A percentile compares a stretch with the other conserved stretches of the same genome.
Evolutionary conservation across 2,888 invertebrate genomes (phyloP).

Genomic region (Pristionchus arcanus): DNA sequence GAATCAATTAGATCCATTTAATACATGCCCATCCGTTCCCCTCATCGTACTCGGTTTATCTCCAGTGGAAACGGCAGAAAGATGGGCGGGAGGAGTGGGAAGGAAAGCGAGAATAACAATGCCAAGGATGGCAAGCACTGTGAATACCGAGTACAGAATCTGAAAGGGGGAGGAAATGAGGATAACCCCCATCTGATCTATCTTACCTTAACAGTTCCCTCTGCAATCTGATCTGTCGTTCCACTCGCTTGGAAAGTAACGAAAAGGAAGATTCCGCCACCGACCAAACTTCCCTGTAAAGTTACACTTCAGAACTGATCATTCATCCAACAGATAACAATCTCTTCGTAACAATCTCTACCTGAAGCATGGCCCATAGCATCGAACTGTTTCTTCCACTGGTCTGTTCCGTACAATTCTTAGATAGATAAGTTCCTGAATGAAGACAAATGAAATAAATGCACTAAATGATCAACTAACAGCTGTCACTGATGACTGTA

Average conservation of each 20-base stretch:
- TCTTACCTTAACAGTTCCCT: conserved; percentile 61
- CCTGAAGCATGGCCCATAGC: conserved; percentile 54
- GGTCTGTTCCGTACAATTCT: conserved; percentile 52
- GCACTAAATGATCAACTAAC: not conserved
- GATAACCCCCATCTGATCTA: not conserved
- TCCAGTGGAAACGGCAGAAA: not conserved
- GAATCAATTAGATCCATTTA: not conserved
- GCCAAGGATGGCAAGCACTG: conserved; percentile 85
- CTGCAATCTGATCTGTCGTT: conserved; percentile 66
- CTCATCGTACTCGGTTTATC: conserved; percentile 46
- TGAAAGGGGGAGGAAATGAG: conserved; percentile 80
- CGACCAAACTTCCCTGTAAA: conserved; percentile 87
- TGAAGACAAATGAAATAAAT: not conserved
- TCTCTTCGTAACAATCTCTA: not conserved
- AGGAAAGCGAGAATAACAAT: conserved; percentile 82
- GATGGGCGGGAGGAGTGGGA: conserved; percentile 67
- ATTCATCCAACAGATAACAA: not conserved
- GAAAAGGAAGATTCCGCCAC: conserved; percentile 95
- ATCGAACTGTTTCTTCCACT: conserved; percentile 54
- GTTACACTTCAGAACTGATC: not conserved
- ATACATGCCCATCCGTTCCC: not conserved
- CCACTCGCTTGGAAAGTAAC: conserved; percentile 86
- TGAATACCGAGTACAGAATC: conserved; percentile 89
- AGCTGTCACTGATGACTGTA: not conserved
- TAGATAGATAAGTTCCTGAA: conserved; percentile 48